Percentiles rank a stretch among this genome's conserved stretches.
Evolutionary conservation across 2,113 vertebrate genomes (phyloP).

Genomic region (Nycticebus coucang): DNA sequence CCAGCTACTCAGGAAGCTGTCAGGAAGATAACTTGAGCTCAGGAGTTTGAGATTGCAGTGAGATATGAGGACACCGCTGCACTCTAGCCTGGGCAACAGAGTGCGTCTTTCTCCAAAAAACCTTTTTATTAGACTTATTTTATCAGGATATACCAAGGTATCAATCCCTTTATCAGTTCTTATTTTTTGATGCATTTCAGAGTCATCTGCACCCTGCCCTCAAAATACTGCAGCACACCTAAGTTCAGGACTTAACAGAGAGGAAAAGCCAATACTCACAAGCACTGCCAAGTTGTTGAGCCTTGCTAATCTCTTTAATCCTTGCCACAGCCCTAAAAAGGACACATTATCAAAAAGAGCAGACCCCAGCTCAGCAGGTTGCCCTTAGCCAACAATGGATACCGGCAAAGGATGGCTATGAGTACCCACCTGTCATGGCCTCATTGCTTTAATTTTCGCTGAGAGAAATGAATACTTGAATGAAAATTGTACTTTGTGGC

Average conservation of each 20-base stretch:
- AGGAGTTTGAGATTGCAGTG: no score
- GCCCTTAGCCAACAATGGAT: neutral
- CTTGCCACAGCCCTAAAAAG: neutral
- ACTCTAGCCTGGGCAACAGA: no score
- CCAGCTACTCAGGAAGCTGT: no score
- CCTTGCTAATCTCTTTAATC: neutral
- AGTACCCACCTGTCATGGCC: neutral
- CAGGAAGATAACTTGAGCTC: no score
- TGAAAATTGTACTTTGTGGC: neutral
- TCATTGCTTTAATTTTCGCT: neutral
- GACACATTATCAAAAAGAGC: neutral
- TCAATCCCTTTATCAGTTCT: neutral
- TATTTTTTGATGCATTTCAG: neutral
- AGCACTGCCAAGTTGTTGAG: neutral
- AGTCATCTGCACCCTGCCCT: neutral
- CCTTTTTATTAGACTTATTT: neutral
- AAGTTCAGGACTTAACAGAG: neutral
- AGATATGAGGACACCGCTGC: no score
- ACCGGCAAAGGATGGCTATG: neutral
- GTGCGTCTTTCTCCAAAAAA: no score
- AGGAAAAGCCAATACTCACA: neutral
- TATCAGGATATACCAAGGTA: neutral
- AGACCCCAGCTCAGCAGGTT: neutral
- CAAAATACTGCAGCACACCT: neutral
- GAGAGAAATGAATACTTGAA: neutral